Conservation (phyloP, 2,797 vertebrate species). For the Molossus molossus region DNA sequence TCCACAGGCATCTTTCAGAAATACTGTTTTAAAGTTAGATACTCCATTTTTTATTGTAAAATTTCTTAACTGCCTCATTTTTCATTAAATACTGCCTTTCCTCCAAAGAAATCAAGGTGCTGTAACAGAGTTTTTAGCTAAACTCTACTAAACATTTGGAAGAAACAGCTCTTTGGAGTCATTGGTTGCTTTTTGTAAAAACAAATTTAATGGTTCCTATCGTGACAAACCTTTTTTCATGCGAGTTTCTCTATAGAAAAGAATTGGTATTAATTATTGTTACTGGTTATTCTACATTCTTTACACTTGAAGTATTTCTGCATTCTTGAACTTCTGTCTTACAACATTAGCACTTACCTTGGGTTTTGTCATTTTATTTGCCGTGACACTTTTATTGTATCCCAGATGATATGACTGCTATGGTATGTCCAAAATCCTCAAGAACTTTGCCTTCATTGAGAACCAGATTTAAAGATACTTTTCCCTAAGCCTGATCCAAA, state of each 20-base stretch:
- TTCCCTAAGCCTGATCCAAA: constrained; percentile 28
- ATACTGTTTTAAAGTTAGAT: not conserved
- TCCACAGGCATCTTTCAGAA: not conserved
- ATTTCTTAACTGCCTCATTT: not conserved
- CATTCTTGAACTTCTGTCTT: not conserved
- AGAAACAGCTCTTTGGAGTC: constrained; percentile 41
- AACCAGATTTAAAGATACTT: constrained; percentile 11
- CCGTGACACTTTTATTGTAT: constrained; percentile 24
- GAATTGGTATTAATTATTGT: not conserved
- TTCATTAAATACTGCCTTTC: constrained; percentile 26
- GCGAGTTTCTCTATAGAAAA: not conserved
- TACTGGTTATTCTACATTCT: not conserved
- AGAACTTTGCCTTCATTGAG: not conserved
- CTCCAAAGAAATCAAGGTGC: constrained; percentile 17
- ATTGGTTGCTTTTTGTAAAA: constrained; percentile 57
- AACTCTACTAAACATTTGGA: constrained; percentile 15
- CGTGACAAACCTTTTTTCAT: not conserved
- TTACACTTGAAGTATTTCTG: not conserved
- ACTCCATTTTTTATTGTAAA: not conserved
- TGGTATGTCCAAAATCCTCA: constrained; percentile 31
- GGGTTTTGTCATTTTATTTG: constrained; percentile 27
- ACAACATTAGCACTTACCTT: not conserved
- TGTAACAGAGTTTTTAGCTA: constrained; percentile 34
- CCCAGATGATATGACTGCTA: not conserved
- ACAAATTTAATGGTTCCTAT: constrained; percentile 5